phyloP scores from a whole-genome alignment of 2,888 invertebrate genomes.

The Eupeodes latifasciatus region DNA sequence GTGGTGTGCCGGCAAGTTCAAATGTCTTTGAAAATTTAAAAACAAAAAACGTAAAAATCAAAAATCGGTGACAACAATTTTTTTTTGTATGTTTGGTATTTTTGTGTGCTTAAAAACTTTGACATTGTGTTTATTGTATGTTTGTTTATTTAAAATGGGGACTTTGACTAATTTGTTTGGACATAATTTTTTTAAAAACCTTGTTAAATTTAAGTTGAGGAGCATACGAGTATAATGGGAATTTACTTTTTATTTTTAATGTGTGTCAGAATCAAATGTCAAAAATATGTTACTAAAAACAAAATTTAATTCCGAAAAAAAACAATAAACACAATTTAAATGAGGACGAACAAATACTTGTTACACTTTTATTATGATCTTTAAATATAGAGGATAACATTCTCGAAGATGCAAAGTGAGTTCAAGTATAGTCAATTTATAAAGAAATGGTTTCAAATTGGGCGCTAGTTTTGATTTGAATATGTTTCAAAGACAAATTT shows the following conservation, averaged over 20 bases:
- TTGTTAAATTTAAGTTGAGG: background rate
- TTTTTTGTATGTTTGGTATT: background rate
- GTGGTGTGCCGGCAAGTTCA: slow-evolving; percentile 58
- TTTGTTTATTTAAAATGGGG: background rate
- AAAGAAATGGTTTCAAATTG: too few relatives aligned
- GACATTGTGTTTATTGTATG: background rate
- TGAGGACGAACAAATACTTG: too few relatives aligned
- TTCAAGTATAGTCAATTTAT: too few relatives aligned
- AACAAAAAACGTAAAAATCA: background rate
- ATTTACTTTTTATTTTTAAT: background rate
- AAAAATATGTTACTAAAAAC: background rate
- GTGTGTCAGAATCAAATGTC: background rate
- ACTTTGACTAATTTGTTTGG: slow-evolving; percentile 25
- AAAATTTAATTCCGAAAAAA: background rate
- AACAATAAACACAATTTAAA: background rate
- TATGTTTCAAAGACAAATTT: too few relatives aligned
- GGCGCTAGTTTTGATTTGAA: too few relatives aligned
- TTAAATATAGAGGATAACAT: too few relatives aligned
- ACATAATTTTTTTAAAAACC: background rate
- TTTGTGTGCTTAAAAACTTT: slow-evolving; percentile 14
- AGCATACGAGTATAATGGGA: background rate
- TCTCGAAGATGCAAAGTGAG: too few relatives aligned
- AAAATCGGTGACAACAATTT: slow-evolving; percentile 19
- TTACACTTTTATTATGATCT: too few relatives aligned
- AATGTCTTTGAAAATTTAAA: slow-evolving; percentile 45